These are phyloP conservation scores for Microdon myrmicae DNA, from an alignment of 2,888 invertebrate species.

Conservation along the genomic window DNA sequence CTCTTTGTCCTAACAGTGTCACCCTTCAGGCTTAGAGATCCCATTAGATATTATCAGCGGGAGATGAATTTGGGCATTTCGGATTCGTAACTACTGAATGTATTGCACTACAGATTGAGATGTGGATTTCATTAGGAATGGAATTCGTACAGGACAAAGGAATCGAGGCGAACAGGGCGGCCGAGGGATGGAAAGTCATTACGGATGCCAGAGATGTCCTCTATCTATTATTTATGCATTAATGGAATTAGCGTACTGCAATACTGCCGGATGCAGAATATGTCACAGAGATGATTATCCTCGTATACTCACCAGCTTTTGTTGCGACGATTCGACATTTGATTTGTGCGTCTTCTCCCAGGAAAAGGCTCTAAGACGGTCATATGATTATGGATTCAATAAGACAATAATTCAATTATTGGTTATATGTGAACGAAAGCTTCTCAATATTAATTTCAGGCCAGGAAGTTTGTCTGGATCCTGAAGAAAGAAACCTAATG, in stretches of 20 bases:
- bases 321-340: too few relatives aligned
- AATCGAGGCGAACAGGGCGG: slow-evolving; percentile 13
- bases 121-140: slow-evolving; percentile 21
- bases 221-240: slow-evolving; percentile 48
- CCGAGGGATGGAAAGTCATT: slow-evolving; percentile 28
- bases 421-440: too few relatives aligned
- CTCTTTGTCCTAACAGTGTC: slow-evolving; percentile 35
- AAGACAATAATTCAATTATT: too few relatives aligned
- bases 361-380: too few relatives aligned
- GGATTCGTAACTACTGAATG: slow-evolving; percentile 6
- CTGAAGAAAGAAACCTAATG: too few relatives aligned
- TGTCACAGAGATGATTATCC: too few relatives aligned
- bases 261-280: too few relatives aligned
- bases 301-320: too few relatives aligned
- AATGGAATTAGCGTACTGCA: slow-evolving; percentile 41
- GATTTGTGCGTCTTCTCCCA: too few relatives aligned
- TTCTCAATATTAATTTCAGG: too few relatives aligned
- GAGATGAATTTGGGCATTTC: slow-evolving; percentile 10
- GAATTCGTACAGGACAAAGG: slow-evolving; percentile 1
- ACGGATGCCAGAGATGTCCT: slow-evolving; percentile 44
- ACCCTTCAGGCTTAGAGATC: slow-evolving; percentile 37
- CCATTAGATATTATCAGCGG: slow-evolving; percentile 14
- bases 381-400: too few relatives aligned
- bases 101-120: slow-evolving; percentile 12
- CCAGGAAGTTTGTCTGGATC: too few relatives aligned